Base-by-base conservation (phyloP, 2,888 invertebrate genomes). In the Periphyllus acericola region DNA sequence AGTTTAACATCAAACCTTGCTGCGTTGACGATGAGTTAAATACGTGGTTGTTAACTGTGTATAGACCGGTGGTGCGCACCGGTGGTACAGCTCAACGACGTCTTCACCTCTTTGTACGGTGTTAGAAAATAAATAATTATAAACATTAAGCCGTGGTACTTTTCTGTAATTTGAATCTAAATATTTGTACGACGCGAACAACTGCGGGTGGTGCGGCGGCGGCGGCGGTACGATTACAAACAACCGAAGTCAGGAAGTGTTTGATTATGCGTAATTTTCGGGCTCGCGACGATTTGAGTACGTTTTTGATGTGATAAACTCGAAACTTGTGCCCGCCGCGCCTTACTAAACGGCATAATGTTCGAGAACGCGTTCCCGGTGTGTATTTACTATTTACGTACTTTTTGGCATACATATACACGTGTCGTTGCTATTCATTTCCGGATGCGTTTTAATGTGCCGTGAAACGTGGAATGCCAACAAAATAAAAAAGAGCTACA, bases 401-500 rank as follows among this genome's bases (percentile, higher is more conserved):
- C 55, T 80, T 86, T 83, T 80, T 86, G 79, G 29, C 80, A 72
- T 60, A 17, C 11, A n/a, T 52, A 60, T 86, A 75, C 25, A 79
- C 11, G 71, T 78, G 34, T 72, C 60, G 81, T 52, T n/a, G 46
- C 34, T 34, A 34, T 81, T 81, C 81, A 60, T 74, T 87, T 81
- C 81, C 81, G 87, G 81, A 81, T 74, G 74, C 34, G 21, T 80
- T 81, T 87, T 87, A 87, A 87, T 87, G 86, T 74, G 72, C 71
- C 80, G 34, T 86, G 52, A 55, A 71, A 84, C 84, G 29, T 46
- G 60, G 21, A 68, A 60, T 40, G 34, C 40, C 25, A 29, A 40
- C 36, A 40, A 76, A 83, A 74, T 25, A 74, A 83, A 76, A 46
- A 76, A 74, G 29, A 75, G 72, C 36, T 55, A 74, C 29, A 46